Evolutionary conservation across 2,797 vertebrate species (phyloP).

Genomic region (Poecilia picta): DNA sequence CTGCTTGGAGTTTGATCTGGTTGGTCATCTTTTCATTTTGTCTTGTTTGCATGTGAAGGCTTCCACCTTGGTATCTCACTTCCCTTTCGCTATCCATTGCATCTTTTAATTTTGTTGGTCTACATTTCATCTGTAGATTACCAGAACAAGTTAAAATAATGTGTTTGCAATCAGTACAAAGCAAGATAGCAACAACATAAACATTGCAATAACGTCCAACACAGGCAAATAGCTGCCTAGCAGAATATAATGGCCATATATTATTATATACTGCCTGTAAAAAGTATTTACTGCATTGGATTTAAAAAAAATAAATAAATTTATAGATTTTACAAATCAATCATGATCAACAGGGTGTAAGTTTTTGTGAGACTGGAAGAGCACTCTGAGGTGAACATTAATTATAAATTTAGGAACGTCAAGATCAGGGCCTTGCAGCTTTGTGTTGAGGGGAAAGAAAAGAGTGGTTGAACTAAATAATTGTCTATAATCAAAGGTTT

Average conservation of each 20-base stretch:
- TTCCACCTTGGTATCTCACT: background rate
- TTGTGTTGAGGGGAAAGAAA: background rate
- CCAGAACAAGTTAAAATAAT: background rate
- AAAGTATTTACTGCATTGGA: no score
- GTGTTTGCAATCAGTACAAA: background rate
- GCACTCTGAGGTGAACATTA: background rate
- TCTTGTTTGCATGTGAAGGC: background rate
- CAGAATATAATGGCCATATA: no score
- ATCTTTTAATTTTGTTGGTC: background rate
- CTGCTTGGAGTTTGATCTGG: slow-evolving; percentile 1
- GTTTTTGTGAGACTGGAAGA: background rate
- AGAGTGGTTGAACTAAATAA: background rate
- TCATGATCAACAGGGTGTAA: no score
- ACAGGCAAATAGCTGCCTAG: background rate
- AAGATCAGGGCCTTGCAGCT: background rate
- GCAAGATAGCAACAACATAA: background rate
- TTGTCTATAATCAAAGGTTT: background rate
- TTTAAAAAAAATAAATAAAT: no score
- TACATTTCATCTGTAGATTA: background rate
- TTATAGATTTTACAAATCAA: no score
- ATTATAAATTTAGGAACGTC: background rate
- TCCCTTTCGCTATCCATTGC: background rate
- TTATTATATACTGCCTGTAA: no score
- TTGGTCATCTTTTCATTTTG: background rate
- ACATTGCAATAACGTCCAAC: background rate